Conservation (phyloP, 2,888 invertebrate genomes). For the Patella ulyssiponensis region DNA sequence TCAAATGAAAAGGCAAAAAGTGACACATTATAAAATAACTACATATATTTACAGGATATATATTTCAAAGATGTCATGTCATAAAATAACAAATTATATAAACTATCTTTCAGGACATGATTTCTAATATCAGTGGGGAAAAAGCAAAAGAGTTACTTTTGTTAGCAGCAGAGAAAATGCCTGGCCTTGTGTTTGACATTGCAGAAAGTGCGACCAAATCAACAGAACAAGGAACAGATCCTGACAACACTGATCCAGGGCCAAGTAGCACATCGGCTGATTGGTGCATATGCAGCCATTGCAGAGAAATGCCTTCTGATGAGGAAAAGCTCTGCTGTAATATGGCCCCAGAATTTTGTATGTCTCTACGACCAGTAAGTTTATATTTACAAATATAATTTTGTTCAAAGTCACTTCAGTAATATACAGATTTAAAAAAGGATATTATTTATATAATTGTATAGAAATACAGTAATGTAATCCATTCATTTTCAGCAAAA, state of each 20-base stretch:
- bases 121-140: neutral
- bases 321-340: conserved; percentile 2
- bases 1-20: neutral
- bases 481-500: too few relatives aligned
- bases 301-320: neutral
- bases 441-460: too few relatives aligned
- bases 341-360: neutral
- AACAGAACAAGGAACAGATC: neutral
- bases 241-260: neutral
- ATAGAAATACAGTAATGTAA: too few relatives aligned
- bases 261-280: neutral
- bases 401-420: too few relatives aligned
- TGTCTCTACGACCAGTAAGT: too few relatives aligned
- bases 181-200: neutral
- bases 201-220: neutral
- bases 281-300: neutral
- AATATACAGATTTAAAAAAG: too few relatives aligned
- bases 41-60: too few relatives aligned
- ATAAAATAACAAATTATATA: too few relatives aligned
- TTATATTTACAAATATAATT: too few relatives aligned
- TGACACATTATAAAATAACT: neutral
- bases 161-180: neutral
- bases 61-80: too few relatives aligned
- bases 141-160: neutral
- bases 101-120: neutral